Percentiles rank a stretch among this genome's conserved stretches.
These are phyloP conservation scores for Eupeodes corollae DNA, from an alignment of 1,140 invertebrate genomes.

Conservation along the genomic window DNA sequence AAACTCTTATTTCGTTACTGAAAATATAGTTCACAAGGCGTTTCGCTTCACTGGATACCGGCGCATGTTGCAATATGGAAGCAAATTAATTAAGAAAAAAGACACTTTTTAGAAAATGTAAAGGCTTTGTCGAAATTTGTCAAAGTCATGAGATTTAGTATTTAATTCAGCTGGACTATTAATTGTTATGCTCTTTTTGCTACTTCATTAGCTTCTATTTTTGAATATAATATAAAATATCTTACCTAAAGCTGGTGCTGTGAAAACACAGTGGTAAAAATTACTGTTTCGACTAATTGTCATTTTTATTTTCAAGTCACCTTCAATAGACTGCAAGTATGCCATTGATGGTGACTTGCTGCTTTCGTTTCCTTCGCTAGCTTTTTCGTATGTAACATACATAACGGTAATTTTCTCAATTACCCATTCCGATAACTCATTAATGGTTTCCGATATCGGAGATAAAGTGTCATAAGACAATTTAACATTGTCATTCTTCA, in stretches of 20 bases:
- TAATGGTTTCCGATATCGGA: slow-evolving; percentile 20
- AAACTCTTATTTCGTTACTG: no score
- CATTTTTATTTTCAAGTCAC: slow-evolving; percentile 24
- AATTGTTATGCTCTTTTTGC: no score
- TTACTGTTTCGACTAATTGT: slow-evolving; percentile 16
- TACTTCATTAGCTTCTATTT: no score
- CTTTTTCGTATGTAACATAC: slow-evolving; percentile 10
- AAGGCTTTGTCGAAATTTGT: no score
- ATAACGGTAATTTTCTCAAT: slow-evolving; percentile 16
- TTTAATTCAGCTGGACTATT: no score
- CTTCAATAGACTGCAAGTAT: slow-evolving; percentile 14
- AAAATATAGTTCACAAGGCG: no score
- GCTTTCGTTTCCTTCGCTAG: slow-evolving; percentile 13
- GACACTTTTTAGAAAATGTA: no score
- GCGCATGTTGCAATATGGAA: no score
- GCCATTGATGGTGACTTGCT: slow-evolving; percentile 1
- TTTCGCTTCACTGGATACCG: no score
- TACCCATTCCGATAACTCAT: slow-evolving; percentile 24
- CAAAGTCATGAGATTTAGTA: no score
- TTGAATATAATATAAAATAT: no score
- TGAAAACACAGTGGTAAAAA: slow-evolving; percentile 23
- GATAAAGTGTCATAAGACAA: slow-evolving; percentile 6
- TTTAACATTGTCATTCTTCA: slow-evolving; percentile 4
- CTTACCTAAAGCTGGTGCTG: slow-evolving; percentile 21
- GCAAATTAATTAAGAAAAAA: no score